Conservation (phyloP, 2,888 invertebrate genomes). For the Crepidodera aurea region DNA sequence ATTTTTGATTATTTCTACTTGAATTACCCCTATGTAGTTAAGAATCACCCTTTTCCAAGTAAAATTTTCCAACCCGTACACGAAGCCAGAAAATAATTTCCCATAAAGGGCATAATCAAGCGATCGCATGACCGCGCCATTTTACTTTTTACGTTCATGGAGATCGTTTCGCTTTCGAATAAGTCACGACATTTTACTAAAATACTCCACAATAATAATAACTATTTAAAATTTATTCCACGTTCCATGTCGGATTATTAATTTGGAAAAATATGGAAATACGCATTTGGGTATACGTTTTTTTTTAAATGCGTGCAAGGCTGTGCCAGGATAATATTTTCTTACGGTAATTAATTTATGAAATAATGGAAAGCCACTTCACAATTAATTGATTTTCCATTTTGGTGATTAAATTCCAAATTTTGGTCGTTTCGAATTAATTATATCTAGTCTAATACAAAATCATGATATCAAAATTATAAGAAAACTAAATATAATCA, state of each 20-base stretch:
- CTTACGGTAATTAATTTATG: no score
- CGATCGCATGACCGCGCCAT: slow-evolving; percentile 13
- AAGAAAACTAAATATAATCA: no score
- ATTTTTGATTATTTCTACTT: not conserved
- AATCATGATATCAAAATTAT: no score
- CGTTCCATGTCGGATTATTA: slow-evolving; percentile 1
- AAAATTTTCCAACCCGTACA: not conserved
- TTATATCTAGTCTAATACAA: no score
- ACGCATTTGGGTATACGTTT: not conserved
- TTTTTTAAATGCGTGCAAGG: slow-evolving; percentile 3
- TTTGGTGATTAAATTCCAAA: no score
- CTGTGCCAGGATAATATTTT: not conserved
- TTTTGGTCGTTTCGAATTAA: no score
- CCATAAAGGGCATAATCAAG: slow-evolving; percentile 8
- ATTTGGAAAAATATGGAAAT: slow-evolving; percentile 1
- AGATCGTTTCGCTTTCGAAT: slow-evolving; percentile 6
- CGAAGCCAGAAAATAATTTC: slow-evolving; percentile 4
- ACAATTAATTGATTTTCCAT: no score
- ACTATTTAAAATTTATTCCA: slow-evolving; percentile 14
- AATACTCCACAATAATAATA: slow-evolving; percentile 10
- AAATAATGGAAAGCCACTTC: no score
- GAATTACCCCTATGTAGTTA: not conserved
- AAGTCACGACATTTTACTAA: slow-evolving; percentile 8
- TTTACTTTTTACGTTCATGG: slow-evolving; percentile 2
- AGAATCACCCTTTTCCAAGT: slow-evolving; percentile 8